phyloP scores from a whole-genome alignment of 1,140 invertebrate genomes.

The Ceratosolen solmsi region DNA sequence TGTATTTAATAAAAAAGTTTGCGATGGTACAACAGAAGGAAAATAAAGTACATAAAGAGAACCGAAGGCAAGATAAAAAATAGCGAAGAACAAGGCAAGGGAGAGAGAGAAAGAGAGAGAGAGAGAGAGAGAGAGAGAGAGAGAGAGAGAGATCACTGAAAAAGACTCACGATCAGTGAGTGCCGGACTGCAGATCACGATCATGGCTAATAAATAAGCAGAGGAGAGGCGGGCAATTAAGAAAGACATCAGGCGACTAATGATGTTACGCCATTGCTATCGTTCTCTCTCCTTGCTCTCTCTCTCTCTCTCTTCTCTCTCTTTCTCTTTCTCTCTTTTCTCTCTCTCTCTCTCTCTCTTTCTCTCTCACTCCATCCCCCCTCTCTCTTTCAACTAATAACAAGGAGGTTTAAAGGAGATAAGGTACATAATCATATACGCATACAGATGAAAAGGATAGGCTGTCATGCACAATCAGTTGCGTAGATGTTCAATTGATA shows the following conservation, averaged over 20 bases:
- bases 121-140: constrained; percentile 3
- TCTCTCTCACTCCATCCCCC: constrained; percentile 12
- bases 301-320: constrained; percentile 30
- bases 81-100: not conserved
- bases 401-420: not conserved
- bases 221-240: constrained; percentile 66
- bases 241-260: constrained; percentile 71
- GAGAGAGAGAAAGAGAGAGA: constrained; percentile 5
- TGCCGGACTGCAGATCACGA: constrained; percentile 59
- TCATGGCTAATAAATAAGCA: constrained; percentile 65
- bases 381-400: not conserved
- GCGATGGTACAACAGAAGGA: not conserved
- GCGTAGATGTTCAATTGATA: constrained; percentile 18
- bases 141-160: constrained; percentile 15
- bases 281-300: constrained; percentile 49
- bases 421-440: not conserved
- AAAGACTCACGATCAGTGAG: constrained; percentile 10
- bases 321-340: constrained; percentile 27
- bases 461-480: not conserved
- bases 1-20: not conserved
- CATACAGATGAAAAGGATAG: not conserved
- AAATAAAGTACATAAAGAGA: constrained; percentile 9
- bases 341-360: constrained; percentile 40
- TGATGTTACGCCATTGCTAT: constrained; percentile 66
- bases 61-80: not conserved